Base-by-base conservation (phyloP, 2,888 invertebrate genomes). In the Eupsilia transversa region DNA sequence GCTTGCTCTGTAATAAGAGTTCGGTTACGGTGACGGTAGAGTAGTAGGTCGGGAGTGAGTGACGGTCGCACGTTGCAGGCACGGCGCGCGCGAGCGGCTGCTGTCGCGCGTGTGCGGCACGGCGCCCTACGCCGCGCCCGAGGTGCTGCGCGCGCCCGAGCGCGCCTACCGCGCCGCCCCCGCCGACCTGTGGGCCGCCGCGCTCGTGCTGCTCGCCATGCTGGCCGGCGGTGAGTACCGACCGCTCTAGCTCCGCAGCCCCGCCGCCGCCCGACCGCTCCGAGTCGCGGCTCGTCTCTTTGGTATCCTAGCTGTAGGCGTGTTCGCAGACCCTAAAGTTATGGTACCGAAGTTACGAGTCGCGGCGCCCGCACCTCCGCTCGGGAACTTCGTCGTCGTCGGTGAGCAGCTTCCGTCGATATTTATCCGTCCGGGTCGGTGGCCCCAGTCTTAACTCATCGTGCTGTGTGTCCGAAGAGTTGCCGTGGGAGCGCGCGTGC, bases 141-240 rank as follows among this genome's bases (percentile, higher is more conserved):
- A 99, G 97, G 98, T 99, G 81, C 95, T 98, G 57, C 33, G 63
- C 41, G 86, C 93, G 23, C 91, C 92, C 93, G 70, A 0, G 52
- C 82, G 96, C 64, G 97, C 98, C 0, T 99, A 99, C 96, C 97
- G 97, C 90, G 99, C 99, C 41, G 97, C 98, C 93, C 99, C 99
- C 72, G 98, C 99, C 63, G 99, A 99, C 96, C 96, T 99, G 88
- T 99, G 99, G 99, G 99, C 99, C 72, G 99, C 99, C 95, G 99
- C 99, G 80, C 98, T 99, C 85, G 98, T 99, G 90, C 97, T 99
- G 85, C 98, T 99, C 69, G 98, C 99, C 73, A 98, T 99, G 97
- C 96, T 99, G 75, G 98, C 98, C 91, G 99, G 99, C 96, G 99
- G 99, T 99, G 95, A 97, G 97, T 92, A 49, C 56, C 67, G 10